Evolutionary conservation across 2,797 vertebrate species (phyloP).

Genomic region (Chrysolophus pictus): DNA sequence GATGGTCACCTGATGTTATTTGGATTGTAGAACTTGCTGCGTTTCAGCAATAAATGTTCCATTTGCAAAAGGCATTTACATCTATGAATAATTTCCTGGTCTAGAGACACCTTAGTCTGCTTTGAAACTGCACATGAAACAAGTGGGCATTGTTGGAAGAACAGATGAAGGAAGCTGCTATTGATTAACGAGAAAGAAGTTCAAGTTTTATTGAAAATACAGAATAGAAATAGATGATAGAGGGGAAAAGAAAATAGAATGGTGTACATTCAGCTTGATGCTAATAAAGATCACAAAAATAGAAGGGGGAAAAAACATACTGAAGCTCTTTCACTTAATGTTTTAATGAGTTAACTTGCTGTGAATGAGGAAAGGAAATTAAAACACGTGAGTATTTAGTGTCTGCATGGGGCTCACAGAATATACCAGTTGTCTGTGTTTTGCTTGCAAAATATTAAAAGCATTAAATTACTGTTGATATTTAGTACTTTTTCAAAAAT

Average conservation of each 20-base stretch:
- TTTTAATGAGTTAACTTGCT: neutral
- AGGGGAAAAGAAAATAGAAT: neutral
- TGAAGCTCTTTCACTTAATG: neutral
- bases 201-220: constrained; percentile 58
- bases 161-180: neutral
- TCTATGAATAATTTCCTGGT: neutral
- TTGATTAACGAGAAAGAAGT: neutral
- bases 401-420: neutral
- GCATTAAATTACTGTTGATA: neutral
- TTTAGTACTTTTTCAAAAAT: neutral
- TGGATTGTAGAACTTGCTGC: neutral
- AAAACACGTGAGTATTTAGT: neutral
- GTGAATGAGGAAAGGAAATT: neutral
- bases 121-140: neutral
- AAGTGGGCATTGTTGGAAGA: neutral
- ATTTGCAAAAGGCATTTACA: neutral
- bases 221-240: neutral
- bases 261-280: constrained; percentile 4
- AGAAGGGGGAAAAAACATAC: neutral
- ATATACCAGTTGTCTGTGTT: neutral
- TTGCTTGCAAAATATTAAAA: neutral
- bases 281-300: neutral
- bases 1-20: neutral
- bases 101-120: neutral
- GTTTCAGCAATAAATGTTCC: neutral